A percentile compares a stretch with the other conserved stretches of the same genome.
Evolutionary conservation across 2,797 vertebrate genomes (phyloP).

Genomic region (Knipowitschia caucasica): DNA sequence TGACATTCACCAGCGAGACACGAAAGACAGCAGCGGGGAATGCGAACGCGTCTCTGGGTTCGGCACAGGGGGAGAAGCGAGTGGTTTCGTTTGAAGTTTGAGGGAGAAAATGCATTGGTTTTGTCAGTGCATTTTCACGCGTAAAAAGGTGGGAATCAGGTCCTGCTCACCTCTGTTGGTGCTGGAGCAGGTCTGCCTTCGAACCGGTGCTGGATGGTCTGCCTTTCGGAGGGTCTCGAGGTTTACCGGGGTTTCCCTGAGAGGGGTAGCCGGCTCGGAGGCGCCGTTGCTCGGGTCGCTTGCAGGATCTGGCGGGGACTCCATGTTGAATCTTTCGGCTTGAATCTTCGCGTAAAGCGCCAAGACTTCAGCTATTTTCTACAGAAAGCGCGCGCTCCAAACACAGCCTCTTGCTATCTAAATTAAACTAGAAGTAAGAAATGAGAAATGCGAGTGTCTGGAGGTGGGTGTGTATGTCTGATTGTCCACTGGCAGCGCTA

Average conservation of each 20-base stretch:
- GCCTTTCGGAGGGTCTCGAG: constrained; percentile 91
- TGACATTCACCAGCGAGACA: constrained; percentile 12
- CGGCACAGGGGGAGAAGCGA: constrained; percentile 19
- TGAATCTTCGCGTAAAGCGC: constrained; percentile 57
- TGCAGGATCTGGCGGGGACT: constrained; percentile 94
- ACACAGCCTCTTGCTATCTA: constrained; percentile 85
- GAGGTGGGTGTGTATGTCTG: constrained; percentile 85
- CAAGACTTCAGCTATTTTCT: constrained; percentile 79
- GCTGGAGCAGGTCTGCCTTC: constrained; percentile 90
- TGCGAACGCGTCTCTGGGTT: constrained; percentile 29
- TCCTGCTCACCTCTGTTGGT: constrained; percentile 84
- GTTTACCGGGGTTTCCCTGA: constrained; percentile 90
- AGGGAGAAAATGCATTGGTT: constrained; percentile 28
- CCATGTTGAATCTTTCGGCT: constrained; percentile 84
- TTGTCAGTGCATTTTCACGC: constrained; percentile 19
- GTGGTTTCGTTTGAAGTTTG: constrained; percentile 75
- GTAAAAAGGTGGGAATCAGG: constrained; percentile 16
- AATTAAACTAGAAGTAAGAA: constrained; percentile 92
- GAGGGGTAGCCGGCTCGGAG: constrained; percentile 88
- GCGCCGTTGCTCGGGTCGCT: constrained; percentile 92
- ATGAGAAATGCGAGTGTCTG: constrained; percentile 85
- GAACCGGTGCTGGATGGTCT: constrained; percentile 86
- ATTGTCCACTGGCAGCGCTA: constrained; percentile 93
- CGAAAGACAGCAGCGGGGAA: constrained; percentile 14
- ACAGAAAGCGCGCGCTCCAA: constrained; percentile 82